Evolutionary conservation across 2,888 invertebrate species (phyloP), one percentile per base, ranked within the genome.

Genomic region (Chaetogeoica ovagalla): DNA sequence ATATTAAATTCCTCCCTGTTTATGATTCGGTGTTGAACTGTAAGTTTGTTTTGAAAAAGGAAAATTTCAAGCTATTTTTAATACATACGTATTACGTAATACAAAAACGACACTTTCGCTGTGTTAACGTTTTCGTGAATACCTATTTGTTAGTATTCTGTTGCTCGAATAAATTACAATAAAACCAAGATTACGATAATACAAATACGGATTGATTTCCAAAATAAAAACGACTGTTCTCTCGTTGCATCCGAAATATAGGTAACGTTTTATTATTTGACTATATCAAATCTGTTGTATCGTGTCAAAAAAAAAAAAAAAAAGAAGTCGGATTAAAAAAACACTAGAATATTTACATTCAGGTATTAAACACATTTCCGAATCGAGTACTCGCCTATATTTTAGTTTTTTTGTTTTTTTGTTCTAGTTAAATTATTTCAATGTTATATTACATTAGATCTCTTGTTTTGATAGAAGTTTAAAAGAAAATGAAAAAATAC

Each of bases 401-500:
- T 59, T 21, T 8, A n/a, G n/a, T n/a, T n/a, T n/a, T n/a, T n/a
- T n/a, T n/a, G n/a, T 23, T 13, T 63, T 63, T 19, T 11, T 60
- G 9, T 48, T 60, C 13, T 48, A 19, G 8, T 59, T 55, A 37
- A 52, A 55, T 59, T 39, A 60, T 2, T 72, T 13, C 48, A 48
- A 72, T 19, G 15, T 62, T 48, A 21, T 65, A 57, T 39, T 43
- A 43, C 19, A 59, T 65, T 11, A 43, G 39, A 63, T 74, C 8
- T 57, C 43, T 55, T 19, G 15, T 39, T 74, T n/a, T 37, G 30
- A 63, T 63, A 63, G 65, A 5, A 21, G 19, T 48, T 48, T 48
- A 13, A 19, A 30, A 23, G 9, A 69, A 65, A 74, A 62, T 17
- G n/a, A 30, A 39, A 59, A 43, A 68, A 66, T 66, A 66, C 66